A percentile compares a stretch with the other conserved stretches of the same genome.
These are phyloP conservation scores for Drosophila lutescens DNA, from an alignment of 2,888 invertebrate species.

Conservation along the genomic window DNA sequence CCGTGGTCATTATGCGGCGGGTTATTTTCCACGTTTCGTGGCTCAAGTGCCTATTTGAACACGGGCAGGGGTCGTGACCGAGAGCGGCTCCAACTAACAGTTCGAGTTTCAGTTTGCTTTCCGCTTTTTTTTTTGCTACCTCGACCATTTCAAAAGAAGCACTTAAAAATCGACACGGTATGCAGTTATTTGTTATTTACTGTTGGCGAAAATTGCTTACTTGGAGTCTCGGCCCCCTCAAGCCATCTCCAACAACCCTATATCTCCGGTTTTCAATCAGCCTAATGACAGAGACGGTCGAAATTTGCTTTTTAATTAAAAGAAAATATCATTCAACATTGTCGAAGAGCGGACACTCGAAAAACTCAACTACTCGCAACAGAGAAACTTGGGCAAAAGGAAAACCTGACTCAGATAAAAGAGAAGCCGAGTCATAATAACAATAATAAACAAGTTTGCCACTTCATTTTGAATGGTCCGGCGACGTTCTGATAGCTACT, in stretches of 20 bases:
- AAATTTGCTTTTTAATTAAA: slow-evolving; percentile 77
- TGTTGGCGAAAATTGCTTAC: slow-evolving; percentile 66
- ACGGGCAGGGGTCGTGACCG: slow-evolving; percentile 7
- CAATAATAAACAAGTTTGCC: slow-evolving; percentile 77
- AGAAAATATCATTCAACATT: slow-evolving; percentile 63
- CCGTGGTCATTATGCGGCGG: slow-evolving; percentile 74
- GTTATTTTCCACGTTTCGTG: slow-evolving; percentile 70
- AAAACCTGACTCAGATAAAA: slow-evolving; percentile 52
- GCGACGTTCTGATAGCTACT: slow-evolving; percentile 65
- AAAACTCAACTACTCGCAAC: slow-evolving; percentile 43
- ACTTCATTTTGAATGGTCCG: slow-evolving; percentile 73
- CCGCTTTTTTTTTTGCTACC: slow-evolving; percentile 16
- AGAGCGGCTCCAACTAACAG: slow-evolving; percentile 51
- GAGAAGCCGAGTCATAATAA: slow-evolving; percentile 58
- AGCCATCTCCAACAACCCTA: neutral
- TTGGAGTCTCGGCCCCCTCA: slow-evolving; percentile 46
- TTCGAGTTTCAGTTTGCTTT: slow-evolving; percentile 47
- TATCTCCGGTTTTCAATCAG: slow-evolving; percentile 68
- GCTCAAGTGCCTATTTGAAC: slow-evolving; percentile 73
- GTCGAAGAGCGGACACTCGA: slow-evolving; percentile 46
- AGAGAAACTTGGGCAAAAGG: slow-evolving; percentile 23
- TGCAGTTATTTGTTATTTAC: slow-evolving; percentile 74
- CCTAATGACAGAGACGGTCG: slow-evolving; percentile 65
- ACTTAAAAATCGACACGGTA: slow-evolving; percentile 76
- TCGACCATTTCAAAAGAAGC: slow-evolving; percentile 63